Evolutionary conservation across 2,888 invertebrate species (phyloP).

Genomic region (Acanthosepion lycidas): DNA sequence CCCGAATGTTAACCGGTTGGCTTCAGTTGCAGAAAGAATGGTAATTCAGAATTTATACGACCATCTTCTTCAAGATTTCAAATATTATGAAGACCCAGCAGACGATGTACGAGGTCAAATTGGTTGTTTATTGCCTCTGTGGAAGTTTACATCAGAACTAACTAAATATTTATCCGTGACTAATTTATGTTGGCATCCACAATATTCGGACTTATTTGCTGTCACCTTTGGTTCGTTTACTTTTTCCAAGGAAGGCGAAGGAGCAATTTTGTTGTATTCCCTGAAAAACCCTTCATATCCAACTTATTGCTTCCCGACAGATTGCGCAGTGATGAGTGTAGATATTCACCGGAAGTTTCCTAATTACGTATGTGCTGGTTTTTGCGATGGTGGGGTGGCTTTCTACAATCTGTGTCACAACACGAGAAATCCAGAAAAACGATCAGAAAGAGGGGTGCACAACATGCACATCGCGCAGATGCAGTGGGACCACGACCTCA

Average conservation of each 20-base stretch:
- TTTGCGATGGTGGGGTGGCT: background rate
- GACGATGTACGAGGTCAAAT: background rate
- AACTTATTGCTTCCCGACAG: background rate
- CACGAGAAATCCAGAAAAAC: background rate
- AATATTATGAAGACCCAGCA: background rate
- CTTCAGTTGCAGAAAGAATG: background rate
- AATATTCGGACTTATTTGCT: background rate
- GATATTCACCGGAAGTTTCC: background rate
- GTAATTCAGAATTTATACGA: background rate
- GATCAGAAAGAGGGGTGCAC: background rate
- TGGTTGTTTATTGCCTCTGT: background rate
- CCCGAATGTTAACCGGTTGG: no score
- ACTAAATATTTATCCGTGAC: background rate
- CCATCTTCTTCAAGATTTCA: background rate
- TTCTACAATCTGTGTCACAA: background rate
- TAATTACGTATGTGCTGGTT: background rate
- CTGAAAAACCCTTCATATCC: slow-evolving; percentile 13
- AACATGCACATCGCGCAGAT: background rate
- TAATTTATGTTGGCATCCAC: background rate
- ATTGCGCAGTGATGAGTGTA: background rate
- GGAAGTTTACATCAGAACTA: background rate
- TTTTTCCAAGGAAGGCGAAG: background rate
- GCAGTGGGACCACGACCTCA: background rate
- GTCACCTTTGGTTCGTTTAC: background rate
- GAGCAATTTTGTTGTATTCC: background rate